Evolutionary conservation across 2,888 invertebrate genomes (phyloP).

Genomic region (Cantharis nigra): DNA sequence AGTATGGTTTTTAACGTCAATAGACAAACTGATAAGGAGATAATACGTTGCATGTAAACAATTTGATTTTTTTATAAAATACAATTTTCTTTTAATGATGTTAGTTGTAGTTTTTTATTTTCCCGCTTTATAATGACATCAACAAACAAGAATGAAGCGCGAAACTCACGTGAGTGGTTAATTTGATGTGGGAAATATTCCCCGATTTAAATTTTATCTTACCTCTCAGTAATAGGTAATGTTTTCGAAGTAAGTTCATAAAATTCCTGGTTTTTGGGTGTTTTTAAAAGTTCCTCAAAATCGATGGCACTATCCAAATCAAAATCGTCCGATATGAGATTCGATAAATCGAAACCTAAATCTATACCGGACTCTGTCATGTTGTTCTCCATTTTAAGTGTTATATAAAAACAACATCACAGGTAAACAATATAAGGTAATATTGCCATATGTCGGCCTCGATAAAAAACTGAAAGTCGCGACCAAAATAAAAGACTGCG

Average conservation of each 20-base stretch:
- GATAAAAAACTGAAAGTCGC: slow-evolving; percentile 4
- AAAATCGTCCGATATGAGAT: slow-evolving; percentile 57
- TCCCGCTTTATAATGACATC: slow-evolving; percentile 26
- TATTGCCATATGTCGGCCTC: slow-evolving; percentile 21
- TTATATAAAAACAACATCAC: slow-evolving; percentile 8
- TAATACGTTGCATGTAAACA: neutral
- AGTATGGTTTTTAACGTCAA: neutral
- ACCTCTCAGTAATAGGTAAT: slow-evolving; percentile 65
- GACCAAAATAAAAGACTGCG: slow-evolving; percentile 2
- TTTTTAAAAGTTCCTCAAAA: slow-evolving; percentile 59
- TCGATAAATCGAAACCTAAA: slow-evolving; percentile 66
- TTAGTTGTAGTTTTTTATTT: slow-evolving; percentile 7
- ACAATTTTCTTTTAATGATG: neutral
- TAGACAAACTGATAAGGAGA: neutral
- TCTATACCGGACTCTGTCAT: slow-evolving; percentile 69
- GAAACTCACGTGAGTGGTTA: slow-evolving; percentile 35
- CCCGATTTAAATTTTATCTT: slow-evolving; percentile 43
- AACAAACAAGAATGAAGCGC: slow-evolving; percentile 26
- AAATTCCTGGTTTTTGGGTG: slow-evolving; percentile 63
- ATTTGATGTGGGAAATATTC: slow-evolving; percentile 10
- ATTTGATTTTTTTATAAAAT: neutral
- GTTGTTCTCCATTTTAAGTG: slow-evolving; percentile 30
- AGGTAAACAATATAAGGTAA: slow-evolving; percentile 9
- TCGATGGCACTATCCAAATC: slow-evolving; percentile 58
- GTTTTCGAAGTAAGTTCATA: slow-evolving; percentile 67